These are phyloP conservation scores for Lucilia sericata DNA, from an alignment of 1,140 invertebrate genomes.

Conservation along the genomic window DNA sequence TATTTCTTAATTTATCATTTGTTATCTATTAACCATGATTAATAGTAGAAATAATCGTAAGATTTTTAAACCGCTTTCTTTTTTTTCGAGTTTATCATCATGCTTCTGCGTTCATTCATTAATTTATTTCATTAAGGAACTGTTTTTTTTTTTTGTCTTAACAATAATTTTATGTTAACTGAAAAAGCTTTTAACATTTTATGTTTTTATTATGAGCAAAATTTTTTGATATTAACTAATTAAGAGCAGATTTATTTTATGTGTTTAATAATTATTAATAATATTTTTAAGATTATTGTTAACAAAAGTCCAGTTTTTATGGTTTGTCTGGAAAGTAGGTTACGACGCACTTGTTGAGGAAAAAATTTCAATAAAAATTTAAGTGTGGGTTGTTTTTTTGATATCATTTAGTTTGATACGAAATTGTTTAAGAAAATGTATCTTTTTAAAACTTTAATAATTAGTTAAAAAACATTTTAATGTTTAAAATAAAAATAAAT, in stretches of 20 bases:
- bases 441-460: no score
- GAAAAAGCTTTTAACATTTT: neutral
- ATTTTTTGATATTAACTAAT: neutral
- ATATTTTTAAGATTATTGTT: neutral
- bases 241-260: neutral
- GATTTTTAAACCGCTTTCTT: neutral
- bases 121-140: no score
- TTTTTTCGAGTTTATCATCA: no score
- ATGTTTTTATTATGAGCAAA: neutral
- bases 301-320: neutral
- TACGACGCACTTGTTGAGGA: neutral
- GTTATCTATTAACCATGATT: neutral
- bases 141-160: neutral
- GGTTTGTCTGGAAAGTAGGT: neutral
- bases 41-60: neutral
- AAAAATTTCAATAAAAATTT: neutral
- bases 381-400: no score
- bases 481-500: no score
- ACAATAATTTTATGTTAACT: neutral
- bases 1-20: neutral
- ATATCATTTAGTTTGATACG: no score
- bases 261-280: neutral
- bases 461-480: no score
- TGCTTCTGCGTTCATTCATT: no score
- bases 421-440: no score